Evolutionary conservation across 2,113 vertebrate genomes (phyloP).

Genomic region (Oreocharis arfaki): DNA sequence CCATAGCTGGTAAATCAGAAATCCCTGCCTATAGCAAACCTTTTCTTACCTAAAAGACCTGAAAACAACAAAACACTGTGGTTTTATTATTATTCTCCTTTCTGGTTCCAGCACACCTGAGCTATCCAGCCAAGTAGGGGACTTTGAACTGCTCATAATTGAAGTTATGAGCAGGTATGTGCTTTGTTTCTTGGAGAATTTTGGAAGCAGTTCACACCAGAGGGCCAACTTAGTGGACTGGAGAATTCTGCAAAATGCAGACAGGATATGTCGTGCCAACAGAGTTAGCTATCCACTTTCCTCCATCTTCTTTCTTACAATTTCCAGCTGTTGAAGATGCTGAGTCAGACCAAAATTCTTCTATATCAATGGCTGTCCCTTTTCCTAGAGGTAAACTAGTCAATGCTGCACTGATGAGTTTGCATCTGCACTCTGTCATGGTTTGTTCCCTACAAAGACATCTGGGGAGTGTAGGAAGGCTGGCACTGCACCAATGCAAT

Average conservation of each 20-base stretch:
- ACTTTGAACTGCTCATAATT: not conserved
- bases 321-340: not conserved
- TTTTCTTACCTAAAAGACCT: not conserved
- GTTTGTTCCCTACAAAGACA: not conserved
- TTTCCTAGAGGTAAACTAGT: not conserved
- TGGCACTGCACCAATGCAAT: not conserved
- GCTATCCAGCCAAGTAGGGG: accelerated
- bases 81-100: not conserved
- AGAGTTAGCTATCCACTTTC: not conserved
- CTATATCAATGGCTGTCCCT: not conserved
- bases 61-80: not conserved
- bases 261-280: not conserved
- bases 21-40: not conserved
- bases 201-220: not conserved
- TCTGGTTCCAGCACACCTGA: not conserved
- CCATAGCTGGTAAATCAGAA: not conserved
- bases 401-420: not conserved
- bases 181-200: not conserved
- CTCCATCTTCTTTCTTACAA: not conserved
- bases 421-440: not conserved
- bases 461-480: not conserved
- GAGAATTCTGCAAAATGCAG: not conserved
- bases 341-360: not conserved
- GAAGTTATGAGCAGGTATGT: not conserved
- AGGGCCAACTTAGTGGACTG: not conserved